Evolutionary conservation across 2,113 vertebrate species (phyloP).

Genomic region (Tor tambroides): DNA sequence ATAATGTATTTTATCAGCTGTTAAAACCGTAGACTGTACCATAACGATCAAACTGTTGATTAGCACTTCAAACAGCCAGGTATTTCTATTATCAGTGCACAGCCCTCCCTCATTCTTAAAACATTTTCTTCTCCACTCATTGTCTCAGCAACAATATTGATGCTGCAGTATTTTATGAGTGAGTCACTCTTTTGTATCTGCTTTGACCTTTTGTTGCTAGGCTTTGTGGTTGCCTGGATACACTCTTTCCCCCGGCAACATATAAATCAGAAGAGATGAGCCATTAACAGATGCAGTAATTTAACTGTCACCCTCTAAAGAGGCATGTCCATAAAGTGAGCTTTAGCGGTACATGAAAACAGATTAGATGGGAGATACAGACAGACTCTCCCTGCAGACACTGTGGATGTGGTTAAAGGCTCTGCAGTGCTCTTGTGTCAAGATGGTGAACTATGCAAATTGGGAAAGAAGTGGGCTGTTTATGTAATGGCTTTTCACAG

Average conservation of each 20-base stretch:
- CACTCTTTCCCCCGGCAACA: slow-evolving; percentile 51
- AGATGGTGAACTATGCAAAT: slow-evolving; percentile 44
- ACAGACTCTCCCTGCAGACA: not conserved
- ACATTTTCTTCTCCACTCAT: slow-evolving; percentile 6
- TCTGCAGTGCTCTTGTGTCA: slow-evolving; percentile 30
- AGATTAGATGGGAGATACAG: slow-evolving; percentile 25
- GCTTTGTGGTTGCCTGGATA: slow-evolving; percentile 64
- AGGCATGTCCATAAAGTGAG: slow-evolving; percentile 34
- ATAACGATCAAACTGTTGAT: not conserved
- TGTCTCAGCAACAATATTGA: slow-evolving; percentile 50
- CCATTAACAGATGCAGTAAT: slow-evolving; percentile 56
- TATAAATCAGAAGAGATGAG: slow-evolving; percentile 52
- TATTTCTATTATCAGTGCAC: not conserved
- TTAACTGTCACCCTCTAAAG: slow-evolving; percentile 39
- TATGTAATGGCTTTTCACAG: slow-evolving; percentile 33
- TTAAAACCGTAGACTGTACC: not conserved
- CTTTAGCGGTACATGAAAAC: slow-evolving; percentile 21
- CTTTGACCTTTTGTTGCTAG: slow-evolving; percentile 62
- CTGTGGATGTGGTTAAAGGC: slow-evolving; percentile 8
- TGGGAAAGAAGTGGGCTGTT: slow-evolving; percentile 35
- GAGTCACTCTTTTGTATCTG: slow-evolving; percentile 59
- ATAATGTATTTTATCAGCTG: not conserved
- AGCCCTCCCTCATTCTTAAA: slow-evolving; percentile 7
- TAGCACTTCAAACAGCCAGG: not conserved
- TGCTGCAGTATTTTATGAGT: slow-evolving; percentile 50